Evolutionary conservation across 2,113 vertebrate genomes (phyloP), one percentile per base, ranked within the genome.

Genomic region (Melanerpes formicivorus): DNA sequence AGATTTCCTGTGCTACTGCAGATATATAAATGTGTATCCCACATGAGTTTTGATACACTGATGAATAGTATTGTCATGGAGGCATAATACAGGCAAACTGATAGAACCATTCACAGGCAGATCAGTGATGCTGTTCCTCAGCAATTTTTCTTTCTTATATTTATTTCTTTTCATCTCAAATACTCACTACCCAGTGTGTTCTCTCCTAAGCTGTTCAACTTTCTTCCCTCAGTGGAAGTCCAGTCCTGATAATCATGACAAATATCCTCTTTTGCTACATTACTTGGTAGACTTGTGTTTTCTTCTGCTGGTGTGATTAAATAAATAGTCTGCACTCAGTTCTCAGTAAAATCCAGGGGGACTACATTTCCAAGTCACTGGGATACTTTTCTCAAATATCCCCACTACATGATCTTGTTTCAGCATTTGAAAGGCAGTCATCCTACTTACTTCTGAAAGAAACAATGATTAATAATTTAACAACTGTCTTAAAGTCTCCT

Each of bases 361-460:
- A 63, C 56, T 73, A 8, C 56, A 88, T 69, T 32, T 85, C 62
- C 54, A 88, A 88, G 25, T 75, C 54, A 29, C 18, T 65, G 27
- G 6, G 16, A 44, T 85, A 48, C 40, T 67, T 92, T 92, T 89
- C 73, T 19, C 27, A 64, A 59, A 80, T 67, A 54, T 48, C 42
- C 69, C 86, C 22, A 78, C 52, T 84, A 60, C n/a, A 48, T 12
- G 25, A 78, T 42, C 65, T 22, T 78, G 8, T 46, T 91, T 90
- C 69, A 88, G 19, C 65, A 40, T 80, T 85, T 91, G 88, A 90
- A 88, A 92, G 58, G 85, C 80, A 91, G 64, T 52, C 58, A 64
- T 95, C 48, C 90, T 93, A 54, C 18, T 90, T 37, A 32, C 29
- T 95, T 93, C 69, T 93, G 76, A 93, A 90, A 90, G 65, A 82